phyloP scores from a whole-genome alignment of 2,888 invertebrate genomes.

The Mythimna lalbum region DNA sequence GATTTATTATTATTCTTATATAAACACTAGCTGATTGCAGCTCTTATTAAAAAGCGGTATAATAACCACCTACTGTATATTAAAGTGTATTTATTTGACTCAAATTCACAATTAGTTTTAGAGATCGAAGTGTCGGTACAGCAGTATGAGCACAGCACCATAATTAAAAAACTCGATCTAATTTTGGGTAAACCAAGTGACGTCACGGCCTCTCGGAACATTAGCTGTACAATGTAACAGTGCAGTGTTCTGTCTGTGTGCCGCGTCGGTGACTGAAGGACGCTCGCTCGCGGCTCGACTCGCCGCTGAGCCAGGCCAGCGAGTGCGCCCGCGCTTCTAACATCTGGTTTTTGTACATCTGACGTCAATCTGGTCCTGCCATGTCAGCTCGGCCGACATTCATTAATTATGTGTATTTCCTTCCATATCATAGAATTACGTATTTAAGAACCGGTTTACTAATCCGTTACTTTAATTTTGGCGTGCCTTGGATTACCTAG shows the following conservation, averaged over 20 bases:
- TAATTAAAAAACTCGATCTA: not conserved
- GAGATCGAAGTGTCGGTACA: too few species aligned
- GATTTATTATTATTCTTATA: too few species aligned
- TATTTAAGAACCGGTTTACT: not conserved
- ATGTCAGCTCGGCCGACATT: not conserved
- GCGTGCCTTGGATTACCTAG: not conserved
- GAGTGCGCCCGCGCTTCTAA: conserved; percentile 1
- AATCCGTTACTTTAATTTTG: conserved; percentile 4
- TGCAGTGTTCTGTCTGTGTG: not conserved
- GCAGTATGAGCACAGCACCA: too few species aligned
- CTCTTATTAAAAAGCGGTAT: too few species aligned
- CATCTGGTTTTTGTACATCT: conserved; percentile 19
- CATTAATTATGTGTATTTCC: not conserved
- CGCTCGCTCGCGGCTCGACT: not conserved
- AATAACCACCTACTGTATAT: too few species aligned
- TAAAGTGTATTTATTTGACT: too few species aligned
- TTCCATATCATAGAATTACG: conserved; percentile 3
- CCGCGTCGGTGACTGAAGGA: conserved; percentile 2
- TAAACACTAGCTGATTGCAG: too few species aligned
- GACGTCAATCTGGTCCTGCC: not conserved
- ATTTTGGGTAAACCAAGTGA: not conserved
- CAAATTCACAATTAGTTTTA: too few species aligned
- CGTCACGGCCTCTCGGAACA: conserved; percentile 1
- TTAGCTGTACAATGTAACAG: not conserved
- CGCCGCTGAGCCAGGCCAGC: not conserved